These are phyloP conservation scores for Polydrusus pterygomalis DNA, from an alignment of 2,888 invertebrate genomes.

Conservation along the genomic window DNA sequence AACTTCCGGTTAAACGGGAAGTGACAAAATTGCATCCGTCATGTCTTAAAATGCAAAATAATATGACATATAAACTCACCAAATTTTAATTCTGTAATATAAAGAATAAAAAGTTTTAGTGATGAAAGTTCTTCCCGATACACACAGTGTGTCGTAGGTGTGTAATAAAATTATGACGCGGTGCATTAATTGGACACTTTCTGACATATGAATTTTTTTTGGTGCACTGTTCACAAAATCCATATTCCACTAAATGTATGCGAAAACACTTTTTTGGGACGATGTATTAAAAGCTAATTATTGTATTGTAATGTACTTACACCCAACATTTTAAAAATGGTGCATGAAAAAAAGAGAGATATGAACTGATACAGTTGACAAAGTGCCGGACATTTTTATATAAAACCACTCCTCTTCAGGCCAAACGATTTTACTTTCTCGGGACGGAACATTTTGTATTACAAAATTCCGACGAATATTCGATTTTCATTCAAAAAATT, in stretches of 20 bases:
- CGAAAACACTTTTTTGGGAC: background rate
- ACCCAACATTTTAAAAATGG: conserved; percentile 60
- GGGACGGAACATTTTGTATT: conserved; percentile 33
- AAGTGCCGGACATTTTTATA: conserved; percentile 62
- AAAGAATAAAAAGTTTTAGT: too few relatives aligned
- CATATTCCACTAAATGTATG: too few relatives aligned
- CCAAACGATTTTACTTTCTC: conserved; percentile 63
- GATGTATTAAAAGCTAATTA: background rate
- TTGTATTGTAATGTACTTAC: conserved; percentile 58
- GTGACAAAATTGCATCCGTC: too few relatives aligned
- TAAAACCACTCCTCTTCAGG: conserved; percentile 62
- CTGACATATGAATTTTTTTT: too few relatives aligned
- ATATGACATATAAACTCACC: too few relatives aligned
- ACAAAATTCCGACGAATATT: conserved; percentile 43
- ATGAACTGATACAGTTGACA: conserved; percentile 50
- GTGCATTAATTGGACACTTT: too few relatives aligned
- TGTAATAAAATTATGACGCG: too few relatives aligned
- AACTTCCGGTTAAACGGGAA: too few relatives aligned
- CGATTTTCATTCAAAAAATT: conserved; percentile 32
- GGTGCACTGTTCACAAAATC: background rate
- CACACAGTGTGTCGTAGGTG: too few relatives aligned
- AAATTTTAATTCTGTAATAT: too few relatives aligned
- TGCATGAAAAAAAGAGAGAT: conserved; percentile 58
- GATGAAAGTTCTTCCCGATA: too few relatives aligned
- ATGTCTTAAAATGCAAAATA: too few relatives aligned